Evolutionary conservation across 2,113 vertebrate species (phyloP).

Genomic region (Synodontis membranacea): DNA sequence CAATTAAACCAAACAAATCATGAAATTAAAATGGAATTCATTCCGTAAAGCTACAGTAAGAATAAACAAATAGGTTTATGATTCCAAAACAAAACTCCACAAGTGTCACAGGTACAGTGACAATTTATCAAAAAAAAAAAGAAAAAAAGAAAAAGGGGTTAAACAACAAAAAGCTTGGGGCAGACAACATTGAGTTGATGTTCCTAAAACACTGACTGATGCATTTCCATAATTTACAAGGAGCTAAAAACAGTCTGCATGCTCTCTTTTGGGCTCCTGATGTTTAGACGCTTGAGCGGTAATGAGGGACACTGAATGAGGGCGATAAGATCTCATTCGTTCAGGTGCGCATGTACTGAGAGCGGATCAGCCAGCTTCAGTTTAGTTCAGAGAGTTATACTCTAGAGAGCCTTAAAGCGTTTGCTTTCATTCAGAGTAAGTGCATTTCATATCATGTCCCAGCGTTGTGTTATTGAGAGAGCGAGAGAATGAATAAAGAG

Average conservation of each 20-base stretch:
- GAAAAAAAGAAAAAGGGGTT: not conserved
- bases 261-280: not conserved
- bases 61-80: not conserved
- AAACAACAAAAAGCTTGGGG: not conserved
- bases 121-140: not conserved
- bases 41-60: not conserved
- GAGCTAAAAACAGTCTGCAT: not conserved
- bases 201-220: not conserved
- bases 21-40: not conserved
- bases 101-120: not conserved
- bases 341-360: not conserved
- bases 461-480: conserved; percentile 26
- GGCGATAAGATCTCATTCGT: not conserved
- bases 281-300: not conserved
- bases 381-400: not conserved
- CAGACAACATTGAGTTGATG: not conserved
- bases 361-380: not conserved
- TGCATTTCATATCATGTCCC: conserved; percentile 25
- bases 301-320: not conserved
- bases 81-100: not conserved
- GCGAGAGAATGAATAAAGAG: conserved; percentile 22
- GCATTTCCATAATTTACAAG: not conserved
- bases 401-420: conserved; percentile 10
- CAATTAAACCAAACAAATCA: not conserved
- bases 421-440: conserved; percentile 10